Conservation (phyloP, 2,113 vertebrate genomes). For the Todiramphus chloris region DNA sequence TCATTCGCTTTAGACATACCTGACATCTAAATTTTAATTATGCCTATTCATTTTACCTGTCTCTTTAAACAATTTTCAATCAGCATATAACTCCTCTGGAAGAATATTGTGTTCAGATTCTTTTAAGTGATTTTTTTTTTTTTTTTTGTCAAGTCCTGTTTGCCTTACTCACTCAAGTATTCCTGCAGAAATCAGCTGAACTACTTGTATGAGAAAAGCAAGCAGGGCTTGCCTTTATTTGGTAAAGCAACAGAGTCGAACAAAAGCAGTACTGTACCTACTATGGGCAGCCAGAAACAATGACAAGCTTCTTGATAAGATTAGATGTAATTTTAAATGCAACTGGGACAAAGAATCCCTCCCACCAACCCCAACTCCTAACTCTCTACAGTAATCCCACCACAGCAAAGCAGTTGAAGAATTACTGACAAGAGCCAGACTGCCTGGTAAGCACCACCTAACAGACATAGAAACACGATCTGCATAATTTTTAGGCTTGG, state of each 20-base stretch:
- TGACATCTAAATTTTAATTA: background rate
- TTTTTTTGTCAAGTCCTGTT: conserved; percentile 38
- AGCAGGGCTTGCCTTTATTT: conserved; percentile 75
- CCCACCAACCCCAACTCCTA: conserved; percentile 65
- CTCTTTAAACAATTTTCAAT: conserved; percentile 49
- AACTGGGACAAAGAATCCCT: conserved; percentile 77
- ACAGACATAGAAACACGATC: conserved; percentile 77
- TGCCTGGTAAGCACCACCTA: conserved; percentile 68
- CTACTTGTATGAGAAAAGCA: conserved; percentile 34
- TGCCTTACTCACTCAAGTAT: conserved; percentile 17
- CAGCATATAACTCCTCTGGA: conserved; percentile 74
- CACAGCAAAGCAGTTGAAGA: conserved; percentile 71
- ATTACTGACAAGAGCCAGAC: conserved; percentile 78
- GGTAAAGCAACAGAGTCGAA: conserved; percentile 79
- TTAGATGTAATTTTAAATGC: conserved; percentile 83
- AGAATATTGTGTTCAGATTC: conserved; percentile 76
- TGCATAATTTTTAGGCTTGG: conserved; percentile 69
- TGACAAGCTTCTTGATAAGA: conserved; percentile 83
- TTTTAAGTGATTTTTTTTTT: conserved; percentile 68
- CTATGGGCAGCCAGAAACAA: conserved; percentile 81
- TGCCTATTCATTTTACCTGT: conserved; percentile 23
- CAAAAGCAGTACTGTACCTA: conserved; percentile 93
- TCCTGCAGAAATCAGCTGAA: conserved; percentile 23
- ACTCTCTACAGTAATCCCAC: conserved; percentile 79
- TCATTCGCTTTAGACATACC: background rate